phyloP scores from a whole-genome alignment of 2,888 invertebrate genomes.

The Zhuqinia jingwanae region DNA sequence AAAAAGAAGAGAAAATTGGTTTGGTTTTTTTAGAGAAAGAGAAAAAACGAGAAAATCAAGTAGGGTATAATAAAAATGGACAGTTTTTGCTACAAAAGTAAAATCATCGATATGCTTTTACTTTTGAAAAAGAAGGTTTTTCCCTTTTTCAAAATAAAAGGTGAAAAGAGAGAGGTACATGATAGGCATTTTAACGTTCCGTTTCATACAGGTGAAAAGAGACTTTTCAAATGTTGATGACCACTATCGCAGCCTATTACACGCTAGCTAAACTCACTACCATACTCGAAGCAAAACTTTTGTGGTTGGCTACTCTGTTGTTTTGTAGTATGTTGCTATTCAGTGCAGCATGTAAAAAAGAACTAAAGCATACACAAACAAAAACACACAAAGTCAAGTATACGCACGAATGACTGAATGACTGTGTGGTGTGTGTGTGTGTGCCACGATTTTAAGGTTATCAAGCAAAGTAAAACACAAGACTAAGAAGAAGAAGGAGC shows the following conservation, averaged over 20 bases:
- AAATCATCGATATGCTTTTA: neutral
- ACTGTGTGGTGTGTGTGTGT: too few relatives aligned
- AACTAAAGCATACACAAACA: too few relatives aligned
- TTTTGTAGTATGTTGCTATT: neutral
- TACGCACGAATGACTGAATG: too few relatives aligned
- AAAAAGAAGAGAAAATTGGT: constrained; percentile 29
- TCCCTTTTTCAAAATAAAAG: constrained; percentile 26
- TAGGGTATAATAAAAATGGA: constrained; percentile 45
- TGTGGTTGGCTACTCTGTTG: neutral
- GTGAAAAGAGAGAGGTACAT: constrained; percentile 13
- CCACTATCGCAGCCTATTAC: too few relatives aligned
- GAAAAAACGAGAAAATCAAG: constrained; percentile 22
- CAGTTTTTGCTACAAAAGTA: neutral
- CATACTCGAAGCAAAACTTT: neutral
- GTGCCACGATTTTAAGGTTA: too few relatives aligned
- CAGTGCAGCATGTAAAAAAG: too few relatives aligned
- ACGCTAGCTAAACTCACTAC: too few relatives aligned
- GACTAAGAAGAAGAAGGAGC: neutral
- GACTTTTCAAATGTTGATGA: constrained; percentile 49
- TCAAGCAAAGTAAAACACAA: too few relatives aligned
- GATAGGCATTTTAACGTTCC: too few relatives aligned
- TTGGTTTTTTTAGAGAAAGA: neutral
- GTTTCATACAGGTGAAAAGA: constrained; percentile 48
- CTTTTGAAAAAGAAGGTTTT: neutral
- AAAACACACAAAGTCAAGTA: too few relatives aligned